phyloP scores from a whole-genome alignment of 2,888 invertebrate genomes.

The Tetranychus piercei region DNA sequence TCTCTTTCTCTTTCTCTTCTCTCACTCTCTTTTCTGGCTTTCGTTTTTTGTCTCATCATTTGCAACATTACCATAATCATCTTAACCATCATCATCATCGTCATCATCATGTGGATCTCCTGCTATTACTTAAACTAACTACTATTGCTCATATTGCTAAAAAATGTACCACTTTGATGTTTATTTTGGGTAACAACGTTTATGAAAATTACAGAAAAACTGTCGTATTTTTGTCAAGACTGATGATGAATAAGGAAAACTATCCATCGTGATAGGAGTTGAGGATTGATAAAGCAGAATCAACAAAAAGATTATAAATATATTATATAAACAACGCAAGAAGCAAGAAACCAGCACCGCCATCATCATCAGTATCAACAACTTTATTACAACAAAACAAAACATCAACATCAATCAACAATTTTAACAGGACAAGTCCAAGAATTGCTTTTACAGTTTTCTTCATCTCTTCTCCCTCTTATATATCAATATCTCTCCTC shows the following conservation, averaged over 20 bases:
- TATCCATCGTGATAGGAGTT: background rate
- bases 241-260: slow-evolving; percentile 1
- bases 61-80: slow-evolving; percentile 36
- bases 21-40: background rate
- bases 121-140: background rate
- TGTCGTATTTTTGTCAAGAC: slow-evolving; percentile 1
- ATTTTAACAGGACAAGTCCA: background rate
- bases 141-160: slow-evolving; percentile 44
- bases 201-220: background rate
- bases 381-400: background rate
- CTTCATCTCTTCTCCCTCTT: background rate
- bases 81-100: slow-evolving; percentile 56
- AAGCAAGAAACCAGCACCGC: background rate
- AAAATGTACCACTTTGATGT: background rate
- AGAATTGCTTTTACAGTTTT: background rate
- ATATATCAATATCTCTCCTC: background rate
- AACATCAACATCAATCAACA: background rate
- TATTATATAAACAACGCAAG: background rate
- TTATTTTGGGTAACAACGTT: background rate
- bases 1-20: background rate
- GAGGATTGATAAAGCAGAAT: background rate
- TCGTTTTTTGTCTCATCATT: slow-evolving; percentile 8
- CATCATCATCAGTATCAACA: background rate
- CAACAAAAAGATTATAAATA: background rate
- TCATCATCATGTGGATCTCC: slow-evolving; percentile 35